These are phyloP conservation scores for Tetranychus cinnabarinus DNA, from an alignment of 1,140 invertebrate species.

Conservation along the genomic window DNA sequence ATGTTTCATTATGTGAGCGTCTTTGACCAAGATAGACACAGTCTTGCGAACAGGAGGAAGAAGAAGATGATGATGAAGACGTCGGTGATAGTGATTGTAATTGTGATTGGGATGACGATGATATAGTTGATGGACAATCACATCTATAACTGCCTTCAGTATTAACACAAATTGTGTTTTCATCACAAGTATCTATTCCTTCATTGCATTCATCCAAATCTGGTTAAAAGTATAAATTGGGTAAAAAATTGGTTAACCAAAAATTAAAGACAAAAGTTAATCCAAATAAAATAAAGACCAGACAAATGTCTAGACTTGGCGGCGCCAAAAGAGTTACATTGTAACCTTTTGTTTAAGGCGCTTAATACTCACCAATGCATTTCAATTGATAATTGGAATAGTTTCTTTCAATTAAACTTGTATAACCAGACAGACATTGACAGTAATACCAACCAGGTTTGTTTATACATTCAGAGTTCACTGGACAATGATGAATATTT, in stretches of 20 bases:
- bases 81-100: neutral
- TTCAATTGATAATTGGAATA: conserved; percentile 24
- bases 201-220: conserved; percentile 51
- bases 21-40: neutral
- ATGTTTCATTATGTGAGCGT: neutral
- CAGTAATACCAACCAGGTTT: conserved; percentile 81
- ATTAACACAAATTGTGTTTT: conserved; percentile 56
- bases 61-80: too few relatives aligned
- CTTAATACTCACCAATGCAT: conserved; percentile 8
- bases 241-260: neutral
- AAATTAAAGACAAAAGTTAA: too few relatives aligned
- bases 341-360: too few relatives aligned
- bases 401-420: conserved; percentile 16
- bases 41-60: neutral
- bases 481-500: conserved; percentile 40
- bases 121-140: conserved; percentile 27
- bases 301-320: neutral
- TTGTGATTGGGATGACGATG: neutral
- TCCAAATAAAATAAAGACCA: neutral
- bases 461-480: conserved; percentile 56
- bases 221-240: neutral
- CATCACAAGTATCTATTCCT: conserved; percentile 41
- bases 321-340: neutral
- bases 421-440: conserved; percentile 54
- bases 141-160: conserved; percentile 62